phyloP scores from a whole-genome alignment of 2,888 invertebrate species.

The Cantharis nigra region DNA sequence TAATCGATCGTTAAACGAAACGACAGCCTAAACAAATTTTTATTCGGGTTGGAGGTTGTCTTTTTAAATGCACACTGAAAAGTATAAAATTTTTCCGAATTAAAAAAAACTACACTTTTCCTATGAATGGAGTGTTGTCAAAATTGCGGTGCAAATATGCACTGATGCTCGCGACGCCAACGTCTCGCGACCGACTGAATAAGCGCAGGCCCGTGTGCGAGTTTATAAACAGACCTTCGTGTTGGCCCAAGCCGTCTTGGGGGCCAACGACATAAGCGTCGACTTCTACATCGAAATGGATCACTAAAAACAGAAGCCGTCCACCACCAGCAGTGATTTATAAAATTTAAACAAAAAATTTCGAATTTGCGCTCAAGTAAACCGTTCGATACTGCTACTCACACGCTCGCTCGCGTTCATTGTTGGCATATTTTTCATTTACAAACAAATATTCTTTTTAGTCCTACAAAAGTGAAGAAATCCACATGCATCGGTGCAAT shows the following conservation, averaged over 20 bases:
- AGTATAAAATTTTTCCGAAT: constrained; percentile 21
- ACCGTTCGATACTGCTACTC: neutral
- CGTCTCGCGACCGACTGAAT: constrained; percentile 34
- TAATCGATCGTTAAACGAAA: neutral
- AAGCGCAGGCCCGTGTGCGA: constrained; percentile 16
- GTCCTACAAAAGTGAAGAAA: neutral
- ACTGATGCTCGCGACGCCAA: constrained; percentile 10
- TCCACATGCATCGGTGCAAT: neutral
- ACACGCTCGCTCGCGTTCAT: neutral
- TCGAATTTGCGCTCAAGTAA: neutral
- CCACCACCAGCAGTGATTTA: neutral
- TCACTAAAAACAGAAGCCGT: neutral
- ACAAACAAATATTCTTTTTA: neutral
- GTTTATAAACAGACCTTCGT: constrained; percentile 27
- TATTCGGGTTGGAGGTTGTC: neutral
- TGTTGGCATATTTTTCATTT: neutral
- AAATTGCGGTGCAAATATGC: constrained; percentile 13
- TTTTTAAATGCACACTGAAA: constrained; percentile 30
- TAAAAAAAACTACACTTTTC: constrained; percentile 32
- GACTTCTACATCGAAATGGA: neutral
- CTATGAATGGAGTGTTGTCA: constrained; percentile 22
- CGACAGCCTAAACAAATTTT: neutral
- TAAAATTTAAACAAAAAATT: neutral
- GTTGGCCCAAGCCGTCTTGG: constrained; percentile 14
- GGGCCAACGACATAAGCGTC: constrained; percentile 11